These are phyloP conservation scores for Enteromius afrohamiltoni DNA, from an alignment of 2,797 vertebrate species.

Conservation along the genomic window DNA sequence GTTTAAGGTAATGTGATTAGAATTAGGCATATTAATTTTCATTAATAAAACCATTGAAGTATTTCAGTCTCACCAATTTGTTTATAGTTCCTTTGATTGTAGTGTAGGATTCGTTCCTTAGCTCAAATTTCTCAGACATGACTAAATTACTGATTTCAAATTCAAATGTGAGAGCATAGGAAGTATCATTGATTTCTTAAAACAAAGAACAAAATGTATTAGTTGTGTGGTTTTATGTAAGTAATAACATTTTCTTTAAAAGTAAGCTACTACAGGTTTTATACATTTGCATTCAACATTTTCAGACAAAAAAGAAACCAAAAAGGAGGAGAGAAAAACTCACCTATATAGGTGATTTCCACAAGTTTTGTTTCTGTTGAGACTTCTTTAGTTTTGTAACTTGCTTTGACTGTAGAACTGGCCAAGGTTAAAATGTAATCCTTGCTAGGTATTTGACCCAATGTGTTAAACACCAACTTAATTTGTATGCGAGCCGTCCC, in stretches of 20 bases:
- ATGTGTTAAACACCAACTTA: neutral
- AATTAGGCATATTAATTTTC: neutral
- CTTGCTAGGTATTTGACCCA: neutral
- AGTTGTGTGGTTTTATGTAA: neutral
- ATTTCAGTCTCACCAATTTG: neutral
- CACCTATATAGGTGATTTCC: slow-evolving; percentile 20
- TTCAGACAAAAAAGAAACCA: neutral
- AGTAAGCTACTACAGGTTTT: neutral
- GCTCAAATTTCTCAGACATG: neutral
- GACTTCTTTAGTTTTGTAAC: neutral
- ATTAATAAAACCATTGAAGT: neutral
- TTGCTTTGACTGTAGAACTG: neutral
- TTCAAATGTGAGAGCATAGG: neutral
- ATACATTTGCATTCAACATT: neutral
- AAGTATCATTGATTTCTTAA: neutral
- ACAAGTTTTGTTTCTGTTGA: neutral
- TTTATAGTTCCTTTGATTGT: neutral
- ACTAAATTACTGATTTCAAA: slow-evolving; percentile 22
- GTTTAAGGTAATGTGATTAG: neutral
- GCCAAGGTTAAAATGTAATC: neutral
- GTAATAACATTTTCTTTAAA: neutral
- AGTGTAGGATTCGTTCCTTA: neutral
- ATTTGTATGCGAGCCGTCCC: neutral
- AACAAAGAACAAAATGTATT: neutral
- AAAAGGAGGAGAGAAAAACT: neutral